A percentile compares a stretch with the other conserved stretches of the same genome.
Conservation (phyloP, 2,797 vertebrate genomes). For the Rhadinocentrus ornatus region DNA sequence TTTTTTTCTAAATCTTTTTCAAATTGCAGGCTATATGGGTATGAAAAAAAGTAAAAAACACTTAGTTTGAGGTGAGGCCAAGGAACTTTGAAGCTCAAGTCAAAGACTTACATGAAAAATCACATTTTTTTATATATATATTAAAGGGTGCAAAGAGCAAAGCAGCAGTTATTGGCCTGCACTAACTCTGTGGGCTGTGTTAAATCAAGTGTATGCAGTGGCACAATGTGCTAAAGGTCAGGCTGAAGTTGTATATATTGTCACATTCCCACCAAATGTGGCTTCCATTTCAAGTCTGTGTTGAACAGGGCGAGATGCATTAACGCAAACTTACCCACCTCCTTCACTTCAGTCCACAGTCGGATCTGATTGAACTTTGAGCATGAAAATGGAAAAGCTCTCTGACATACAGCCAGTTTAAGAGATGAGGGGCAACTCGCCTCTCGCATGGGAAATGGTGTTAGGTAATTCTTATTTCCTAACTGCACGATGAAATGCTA, state of each 20-base stretch:
- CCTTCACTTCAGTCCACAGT: neutral
- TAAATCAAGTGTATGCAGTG: neutral
- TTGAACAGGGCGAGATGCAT: neutral
- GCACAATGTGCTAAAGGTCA: constrained; percentile 9
- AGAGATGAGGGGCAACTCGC: constrained; percentile 6
- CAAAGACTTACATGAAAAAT: neutral
- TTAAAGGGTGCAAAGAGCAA: constrained; percentile 7
- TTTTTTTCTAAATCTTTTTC: neutral
- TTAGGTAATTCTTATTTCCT: neutral
- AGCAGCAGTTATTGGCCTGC: neutral
- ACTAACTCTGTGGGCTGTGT: neutral
- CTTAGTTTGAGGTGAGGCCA: neutral
- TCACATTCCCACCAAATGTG: neutral
- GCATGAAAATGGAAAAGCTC: neutral
- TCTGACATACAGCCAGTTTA: constrained; percentile 9
- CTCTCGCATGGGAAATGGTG: constrained; percentile 4
- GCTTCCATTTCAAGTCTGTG: neutral
- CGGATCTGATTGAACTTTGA: constrained; percentile 10
- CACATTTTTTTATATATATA: neutral
- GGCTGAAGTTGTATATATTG: neutral
- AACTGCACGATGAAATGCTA: constrained; percentile 1
- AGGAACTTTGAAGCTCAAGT: neutral
- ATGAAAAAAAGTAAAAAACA: neutral
- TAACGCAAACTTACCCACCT: neutral
- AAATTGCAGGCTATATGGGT: no score